These are phyloP conservation scores for Lasioglossum malachurum DNA, from an alignment of 2,888 invertebrate species.

Conservation along the genomic window DNA sequence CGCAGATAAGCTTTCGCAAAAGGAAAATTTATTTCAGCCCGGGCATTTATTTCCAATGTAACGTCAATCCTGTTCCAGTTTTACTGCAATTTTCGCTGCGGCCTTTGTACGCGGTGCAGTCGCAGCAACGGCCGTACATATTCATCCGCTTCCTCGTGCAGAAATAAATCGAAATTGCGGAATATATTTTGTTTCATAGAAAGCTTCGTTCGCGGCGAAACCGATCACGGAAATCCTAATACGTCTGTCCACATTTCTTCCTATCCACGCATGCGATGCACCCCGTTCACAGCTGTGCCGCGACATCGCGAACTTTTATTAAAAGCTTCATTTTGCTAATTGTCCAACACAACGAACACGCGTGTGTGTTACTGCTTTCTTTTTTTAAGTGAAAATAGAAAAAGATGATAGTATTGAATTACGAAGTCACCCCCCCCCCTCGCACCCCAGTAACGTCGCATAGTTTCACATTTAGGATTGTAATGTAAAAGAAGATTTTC, in stretches of 20 bases:
- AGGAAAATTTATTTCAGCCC: neutral
- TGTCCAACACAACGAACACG: neutral
- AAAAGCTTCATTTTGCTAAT: too few relatives aligned
- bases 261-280: too few relatives aligned
- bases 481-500: too few relatives aligned
- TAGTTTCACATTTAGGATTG: too few relatives aligned
- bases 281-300: neutral
- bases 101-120: constrained; percentile 2
- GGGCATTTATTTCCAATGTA: neutral
- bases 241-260: neutral
- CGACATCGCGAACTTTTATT: neutral
- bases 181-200: neutral
- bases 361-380: too few relatives aligned
- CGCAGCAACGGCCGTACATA: neutral
- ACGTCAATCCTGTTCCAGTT: constrained; percentile 7
- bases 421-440: too few relatives aligned
- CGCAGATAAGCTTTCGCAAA: neutral
- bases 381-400: too few relatives aligned
- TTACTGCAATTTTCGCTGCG: constrained; percentile 8
- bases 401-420: too few relatives aligned
- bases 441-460: too few relatives aligned
- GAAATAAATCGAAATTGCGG: constrained; percentile 6
- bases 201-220: neutral
- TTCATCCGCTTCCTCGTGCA: neutral
- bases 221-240: neutral